A percentile compares a stretch with the other conserved stretches of the same genome.
These are phyloP conservation scores for human (Homo sapiens) DNA, from an alignment of 2,113 vertebrate genomes.

Conservation along the genomic window DNA sequence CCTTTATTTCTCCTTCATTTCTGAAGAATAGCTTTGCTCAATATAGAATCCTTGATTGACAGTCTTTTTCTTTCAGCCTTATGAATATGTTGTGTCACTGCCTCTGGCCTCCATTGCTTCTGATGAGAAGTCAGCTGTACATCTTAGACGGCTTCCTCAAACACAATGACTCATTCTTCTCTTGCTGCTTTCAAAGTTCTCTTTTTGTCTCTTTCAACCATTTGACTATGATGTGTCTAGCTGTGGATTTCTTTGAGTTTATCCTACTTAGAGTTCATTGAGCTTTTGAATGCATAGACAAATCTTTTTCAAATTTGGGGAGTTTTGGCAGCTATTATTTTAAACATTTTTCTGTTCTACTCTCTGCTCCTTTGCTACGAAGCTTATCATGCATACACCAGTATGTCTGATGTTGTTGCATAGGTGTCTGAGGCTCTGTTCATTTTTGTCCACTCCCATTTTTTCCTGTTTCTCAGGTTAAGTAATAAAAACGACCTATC, in stretches of 20 bases:
- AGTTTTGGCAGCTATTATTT: not conserved
- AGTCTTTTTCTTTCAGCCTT: not conserved
- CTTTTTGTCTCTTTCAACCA: not conserved
- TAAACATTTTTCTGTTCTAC: not conserved
- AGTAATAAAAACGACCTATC: not conserved
- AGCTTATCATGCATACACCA: no score
- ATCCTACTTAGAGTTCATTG: not conserved
- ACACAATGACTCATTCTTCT: no score
- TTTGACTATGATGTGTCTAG: not conserved
- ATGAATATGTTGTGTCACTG: not conserved
- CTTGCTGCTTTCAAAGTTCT: not conserved
- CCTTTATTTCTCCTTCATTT: not conserved
- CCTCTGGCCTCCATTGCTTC: not conserved
- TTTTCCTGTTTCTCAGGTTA: not conserved
- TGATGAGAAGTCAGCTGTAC: not conserved
- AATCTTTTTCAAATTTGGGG: not conserved
- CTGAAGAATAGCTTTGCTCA: not conserved
- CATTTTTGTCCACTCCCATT: not conserved
- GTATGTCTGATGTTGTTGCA: not conserved
- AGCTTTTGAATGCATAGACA: no score
- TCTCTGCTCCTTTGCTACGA: not conserved
- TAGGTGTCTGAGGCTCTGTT: not conserved
- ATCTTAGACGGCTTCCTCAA: rapidly evolving
- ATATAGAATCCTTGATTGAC: not conserved
- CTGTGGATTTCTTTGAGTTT: no score